phyloP scores from a whole-genome alignment of 2,797 vertebrate genomes.

The Prionace glauca region DNA sequence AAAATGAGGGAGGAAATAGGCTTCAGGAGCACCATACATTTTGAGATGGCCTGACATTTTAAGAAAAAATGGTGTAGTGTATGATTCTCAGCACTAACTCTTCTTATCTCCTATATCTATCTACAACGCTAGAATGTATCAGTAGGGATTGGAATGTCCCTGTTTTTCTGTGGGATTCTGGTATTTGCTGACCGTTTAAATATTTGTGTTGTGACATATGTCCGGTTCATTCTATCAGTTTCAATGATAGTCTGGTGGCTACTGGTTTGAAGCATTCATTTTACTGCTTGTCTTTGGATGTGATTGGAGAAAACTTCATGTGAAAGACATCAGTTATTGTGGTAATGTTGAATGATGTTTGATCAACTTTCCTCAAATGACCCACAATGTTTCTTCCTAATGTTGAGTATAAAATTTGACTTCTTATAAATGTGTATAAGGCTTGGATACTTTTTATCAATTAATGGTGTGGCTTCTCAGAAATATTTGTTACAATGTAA shows the following conservation, averaged over 20 bases:
- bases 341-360: not conserved
- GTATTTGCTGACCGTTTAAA: constrained; percentile 11
- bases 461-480: too few species aligned
- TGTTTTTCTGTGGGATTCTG: not conserved
- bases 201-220: not conserved
- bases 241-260: not conserved
- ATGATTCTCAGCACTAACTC: not conserved
- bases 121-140: not conserved
- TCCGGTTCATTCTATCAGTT: not conserved
- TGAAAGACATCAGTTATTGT: not conserved
- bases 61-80: not conserved
- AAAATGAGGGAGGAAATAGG: not conserved
- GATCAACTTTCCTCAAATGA: not conserved
- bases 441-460: too few species aligned
- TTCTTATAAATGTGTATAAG: not conserved
- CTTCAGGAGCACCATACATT: not conserved
- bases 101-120: not conserved
- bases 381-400: not conserved
- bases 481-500: too few species aligned
- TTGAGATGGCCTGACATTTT: not conserved
- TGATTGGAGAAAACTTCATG: too few species aligned
- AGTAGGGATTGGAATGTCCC: not conserved
- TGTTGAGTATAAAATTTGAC: not conserved
- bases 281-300: not conserved
- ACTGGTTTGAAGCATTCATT: not conserved